These are phyloP conservation scores for Erythrolamprus reginae DNA, from an alignment of 2,113 vertebrate genomes.

Conservation along the genomic window DNA sequence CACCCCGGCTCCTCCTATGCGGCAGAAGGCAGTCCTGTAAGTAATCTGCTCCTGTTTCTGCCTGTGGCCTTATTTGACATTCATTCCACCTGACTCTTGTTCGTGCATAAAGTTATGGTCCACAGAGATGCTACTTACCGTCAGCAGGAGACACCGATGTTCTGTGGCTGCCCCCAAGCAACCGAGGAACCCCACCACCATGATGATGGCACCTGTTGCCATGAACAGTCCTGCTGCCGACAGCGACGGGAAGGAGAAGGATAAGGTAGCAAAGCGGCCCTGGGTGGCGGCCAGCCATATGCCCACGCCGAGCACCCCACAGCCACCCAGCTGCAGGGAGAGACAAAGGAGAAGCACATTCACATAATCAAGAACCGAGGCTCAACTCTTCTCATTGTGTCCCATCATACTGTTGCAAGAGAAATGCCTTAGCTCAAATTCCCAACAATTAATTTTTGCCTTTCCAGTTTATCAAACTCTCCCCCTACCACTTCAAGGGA, in stretches of 20 bases:
- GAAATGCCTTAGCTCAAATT: background rate
- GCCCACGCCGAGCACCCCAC: constrained; percentile 75
- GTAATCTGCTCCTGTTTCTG: background rate
- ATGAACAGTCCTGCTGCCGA: constrained; percentile 80
- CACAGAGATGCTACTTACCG: constrained; percentile 57
- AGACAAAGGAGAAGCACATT: background rate
- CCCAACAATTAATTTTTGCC: background rate
- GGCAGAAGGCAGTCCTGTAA: no score
- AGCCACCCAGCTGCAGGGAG: constrained; percentile 74
- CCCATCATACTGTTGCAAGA: background rate
- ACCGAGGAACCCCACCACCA: constrained; percentile 83
- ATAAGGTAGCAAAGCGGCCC: constrained; percentile 78
- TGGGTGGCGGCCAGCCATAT: constrained; percentile 82
- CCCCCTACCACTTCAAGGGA: background rate
- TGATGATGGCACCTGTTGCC: constrained; percentile 76
- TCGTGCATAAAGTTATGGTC: background rate
- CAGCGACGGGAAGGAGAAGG: constrained; percentile 78
- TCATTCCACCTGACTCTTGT: background rate
- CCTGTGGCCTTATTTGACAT: background rate
- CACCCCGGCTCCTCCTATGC: no score
- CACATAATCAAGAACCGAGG: background rate
- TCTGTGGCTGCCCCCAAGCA: constrained; percentile 81
- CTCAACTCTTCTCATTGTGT: background rate
- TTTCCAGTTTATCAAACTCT: background rate
- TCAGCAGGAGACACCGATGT: constrained; percentile 77